A percentile compares a stretch with the other conserved stretches of the same genome.
phyloP scores from a whole-genome alignment of 2,888 invertebrate species.

The Macaria notata region DNA sequence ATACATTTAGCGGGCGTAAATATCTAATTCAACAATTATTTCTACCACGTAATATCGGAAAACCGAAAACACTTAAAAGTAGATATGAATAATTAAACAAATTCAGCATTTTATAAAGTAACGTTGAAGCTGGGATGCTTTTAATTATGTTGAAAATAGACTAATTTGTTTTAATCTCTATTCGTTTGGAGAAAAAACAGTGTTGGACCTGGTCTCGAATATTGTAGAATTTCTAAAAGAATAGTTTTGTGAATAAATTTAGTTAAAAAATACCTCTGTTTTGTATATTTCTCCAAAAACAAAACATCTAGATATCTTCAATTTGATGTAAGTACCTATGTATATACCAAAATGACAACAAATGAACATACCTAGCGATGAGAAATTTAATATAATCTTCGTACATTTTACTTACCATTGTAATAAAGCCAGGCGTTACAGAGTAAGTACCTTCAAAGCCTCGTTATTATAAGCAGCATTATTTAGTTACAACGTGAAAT shows the following conservation, averaged over 20 bases:
- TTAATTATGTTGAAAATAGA: neutral
- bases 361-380: too few species aligned
- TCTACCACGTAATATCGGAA: too few species aligned
- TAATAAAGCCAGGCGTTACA: neutral
- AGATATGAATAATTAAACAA: neutral
- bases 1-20: too few species aligned
- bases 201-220: conserved; percentile 63
- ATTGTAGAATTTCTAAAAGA: conserved; percentile 61
- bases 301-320: too few species aligned
- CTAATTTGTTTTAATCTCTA: conserved; percentile 10
- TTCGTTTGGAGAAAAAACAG: conserved; percentile 51
- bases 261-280: conserved; percentile 49
- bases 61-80: too few species aligned
- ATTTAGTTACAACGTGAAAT: conserved; percentile 7
- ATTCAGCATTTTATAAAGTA: conserved; percentile 3
- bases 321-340: too few species aligned
- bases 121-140: neutral
- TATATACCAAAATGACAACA: too few species aligned
- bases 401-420: conserved; percentile 1
- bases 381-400: neutral
- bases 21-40: too few species aligned
- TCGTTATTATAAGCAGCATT: conserved; percentile 4
- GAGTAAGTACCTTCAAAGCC: conserved; percentile 3
- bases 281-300: conserved; percentile 3
- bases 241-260: conserved; percentile 73